Evolutionary conservation across 1,140 invertebrate genomes (phyloP), one percentile per base, ranked within the genome.

Genomic region (Planococcus citri): DNA sequence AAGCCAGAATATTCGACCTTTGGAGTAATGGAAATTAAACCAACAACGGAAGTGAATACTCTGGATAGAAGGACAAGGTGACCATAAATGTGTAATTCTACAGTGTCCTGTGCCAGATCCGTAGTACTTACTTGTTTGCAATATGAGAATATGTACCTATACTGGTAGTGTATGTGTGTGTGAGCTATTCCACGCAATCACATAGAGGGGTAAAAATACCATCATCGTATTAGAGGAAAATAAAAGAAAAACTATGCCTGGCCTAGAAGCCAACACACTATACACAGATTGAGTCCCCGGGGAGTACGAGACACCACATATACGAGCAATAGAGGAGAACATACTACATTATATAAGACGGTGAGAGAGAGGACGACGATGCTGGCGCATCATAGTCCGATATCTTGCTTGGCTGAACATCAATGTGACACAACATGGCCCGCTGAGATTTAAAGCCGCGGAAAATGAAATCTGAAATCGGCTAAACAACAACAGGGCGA

Each of bases 351-450:
- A n/a, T 41, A 41, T n/a, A 41, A n/a, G n/a, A n/a, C 9, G 37
- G 9, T 41, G 37, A 41, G 37, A n/a, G 37, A 10, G 37, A 41
- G n/a, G n/a, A 10, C n/a, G n/a, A n/a, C n/a, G n/a, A n/a, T n/a
- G n/a, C n/a, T n/a, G 10, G 22, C 60, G 25, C 60, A 64, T 64
- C 25, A 24, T 12, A 64, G 60, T 64, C 60, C 60, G 60, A 64
- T 64, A 64, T 64, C 60, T 27, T 64, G 60, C 60, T 64, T 64
- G 60, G 60, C 60, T 64, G 60, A 64, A 64, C 60, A 64, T 64
- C 60, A 20, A 64, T 64, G 60, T 64, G 60, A 64, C 60, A 64
- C 60, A 64, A 12, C 60, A 64, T 25, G 22, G 60, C 25, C 60
- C 60, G 60, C 25, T 64, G 60, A 64, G 60, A 64, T 64, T 64